Percentiles rank a stretch among this genome's conserved stretches.
Evolutionary conservation across 1,140 invertebrate genomes (phyloP).

Genomic region (Hirudo medicinalis): DNA sequence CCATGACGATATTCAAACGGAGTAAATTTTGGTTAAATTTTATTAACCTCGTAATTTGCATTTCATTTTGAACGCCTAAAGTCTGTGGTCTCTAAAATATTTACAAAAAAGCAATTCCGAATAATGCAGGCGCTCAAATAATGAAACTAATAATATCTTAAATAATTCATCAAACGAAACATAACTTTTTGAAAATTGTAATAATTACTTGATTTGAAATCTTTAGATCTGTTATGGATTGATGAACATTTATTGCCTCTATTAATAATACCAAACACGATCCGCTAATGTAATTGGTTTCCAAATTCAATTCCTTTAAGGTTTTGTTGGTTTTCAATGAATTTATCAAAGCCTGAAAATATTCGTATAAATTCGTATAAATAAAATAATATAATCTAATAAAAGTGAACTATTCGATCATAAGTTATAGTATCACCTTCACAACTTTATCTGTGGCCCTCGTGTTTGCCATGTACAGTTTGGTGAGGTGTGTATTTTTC

Average conservation of each 20-base stretch:
- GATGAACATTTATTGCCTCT: conserved; percentile 67
- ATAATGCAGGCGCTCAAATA: neutral
- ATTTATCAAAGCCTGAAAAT: conserved; percentile 57
- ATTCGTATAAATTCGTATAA: neutral
- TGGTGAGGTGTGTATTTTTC: conserved; percentile 78
- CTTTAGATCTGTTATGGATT: conserved; percentile 77
- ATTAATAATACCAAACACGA: conserved; percentile 66
- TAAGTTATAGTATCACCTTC: conserved; percentile 33
- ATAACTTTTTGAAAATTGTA: neutral
- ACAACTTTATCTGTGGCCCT: conserved; percentile 77
- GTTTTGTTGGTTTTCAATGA: conserved; percentile 72
- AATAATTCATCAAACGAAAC: no score
- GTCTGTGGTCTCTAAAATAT: neutral
- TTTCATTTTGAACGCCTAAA: conserved; percentile 15
- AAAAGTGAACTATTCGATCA: neutral
- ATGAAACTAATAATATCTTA: no score
- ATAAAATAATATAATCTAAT: neutral
- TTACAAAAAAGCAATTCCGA: no score
- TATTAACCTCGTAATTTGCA: neutral
- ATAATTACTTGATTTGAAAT: conserved; percentile 77
- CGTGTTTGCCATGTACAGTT: conserved; percentile 80
- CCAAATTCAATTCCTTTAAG: conserved; percentile 77
- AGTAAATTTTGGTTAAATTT: conserved; percentile 7
- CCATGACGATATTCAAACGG: neutral
- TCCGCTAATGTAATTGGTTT: conserved; percentile 84